These are phyloP conservation scores for Porites cylindrica DNA, from an alignment of 92 coral and sea anemone genomes.

Conservation along the genomic window DNA sequence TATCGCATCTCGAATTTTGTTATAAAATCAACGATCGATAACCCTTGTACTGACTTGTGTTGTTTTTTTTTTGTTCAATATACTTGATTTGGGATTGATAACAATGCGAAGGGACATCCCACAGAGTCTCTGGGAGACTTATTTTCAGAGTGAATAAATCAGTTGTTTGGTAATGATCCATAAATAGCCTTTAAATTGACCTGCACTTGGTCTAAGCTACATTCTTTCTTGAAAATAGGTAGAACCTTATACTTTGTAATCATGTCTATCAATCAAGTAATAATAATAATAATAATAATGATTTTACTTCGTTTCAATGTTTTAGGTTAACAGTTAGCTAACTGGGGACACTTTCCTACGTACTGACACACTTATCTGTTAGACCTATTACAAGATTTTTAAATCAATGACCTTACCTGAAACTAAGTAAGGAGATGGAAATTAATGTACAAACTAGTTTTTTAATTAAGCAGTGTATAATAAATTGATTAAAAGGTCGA, in stretches of 20 bases:
- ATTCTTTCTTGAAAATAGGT: background rate
- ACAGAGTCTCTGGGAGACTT: conserved; percentile 6
- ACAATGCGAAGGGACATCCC: conserved; percentile 17
- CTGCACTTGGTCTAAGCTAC: background rate
- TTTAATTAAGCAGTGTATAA: background rate
- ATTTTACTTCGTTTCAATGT: no score
- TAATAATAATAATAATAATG: no score
- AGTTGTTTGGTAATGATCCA: background rate
- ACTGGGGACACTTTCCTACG: no score
- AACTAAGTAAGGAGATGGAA: no score
- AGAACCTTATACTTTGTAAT: background rate
- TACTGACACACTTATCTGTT: no score
- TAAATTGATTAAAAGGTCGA: background rate
- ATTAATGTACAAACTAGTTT: no score
- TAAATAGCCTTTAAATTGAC: background rate
- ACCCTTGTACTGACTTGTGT: background rate
- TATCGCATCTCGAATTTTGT: background rate
- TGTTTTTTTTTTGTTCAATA: conserved; percentile 21
- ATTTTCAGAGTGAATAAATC: background rate
- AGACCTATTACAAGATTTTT: no score
- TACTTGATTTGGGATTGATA: conserved; percentile 26
- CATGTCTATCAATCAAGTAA: background rate
- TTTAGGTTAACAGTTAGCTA: no score
- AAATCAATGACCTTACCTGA: no score
- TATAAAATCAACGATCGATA: conserved; percentile 1